Evolutionary conservation across 2,113 vertebrate species (phyloP).

Genomic region (Cricetomys ansorgei): DNA sequence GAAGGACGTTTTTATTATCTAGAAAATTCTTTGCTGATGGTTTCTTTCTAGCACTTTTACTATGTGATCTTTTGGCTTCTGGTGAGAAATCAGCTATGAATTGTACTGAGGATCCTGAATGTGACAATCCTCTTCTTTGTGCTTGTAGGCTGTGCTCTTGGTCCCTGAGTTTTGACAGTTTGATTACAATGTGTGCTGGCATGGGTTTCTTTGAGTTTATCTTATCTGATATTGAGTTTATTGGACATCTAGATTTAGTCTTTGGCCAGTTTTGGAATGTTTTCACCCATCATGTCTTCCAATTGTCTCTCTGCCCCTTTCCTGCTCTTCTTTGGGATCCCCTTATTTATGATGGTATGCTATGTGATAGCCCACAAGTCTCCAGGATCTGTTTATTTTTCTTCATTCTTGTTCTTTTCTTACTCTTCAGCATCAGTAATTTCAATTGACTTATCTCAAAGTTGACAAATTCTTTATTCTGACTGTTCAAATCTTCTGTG

Average conservation of each 20-base stretch:
- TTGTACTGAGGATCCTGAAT: neutral
- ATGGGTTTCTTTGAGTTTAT: neutral
- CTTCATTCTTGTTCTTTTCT: neutral
- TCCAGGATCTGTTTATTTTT: neutral
- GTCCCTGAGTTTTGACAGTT: neutral
- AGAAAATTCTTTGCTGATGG: neutral
- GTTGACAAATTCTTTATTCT: neutral
- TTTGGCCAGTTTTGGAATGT: neutral
- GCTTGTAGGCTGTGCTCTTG: neutral
- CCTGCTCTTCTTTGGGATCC: neutral
- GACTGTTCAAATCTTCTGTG: neutral
- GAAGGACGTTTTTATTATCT: neutral
- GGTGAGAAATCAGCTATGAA: neutral
- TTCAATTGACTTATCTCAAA: neutral
- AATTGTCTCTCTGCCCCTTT: neutral
- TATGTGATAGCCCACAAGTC: neutral
- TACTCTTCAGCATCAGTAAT: neutral
- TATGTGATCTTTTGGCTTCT: neutral
- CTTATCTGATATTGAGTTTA: neutral
- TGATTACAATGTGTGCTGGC: neutral
- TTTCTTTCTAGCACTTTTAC: neutral
- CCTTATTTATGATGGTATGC: neutral
- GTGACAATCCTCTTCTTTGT: neutral
- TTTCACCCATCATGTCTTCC: neutral
- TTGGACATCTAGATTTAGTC: neutral